Evolutionary conservation across 2,888 invertebrate genomes (phyloP).

Genomic region (Tenodera sinensis): DNA sequence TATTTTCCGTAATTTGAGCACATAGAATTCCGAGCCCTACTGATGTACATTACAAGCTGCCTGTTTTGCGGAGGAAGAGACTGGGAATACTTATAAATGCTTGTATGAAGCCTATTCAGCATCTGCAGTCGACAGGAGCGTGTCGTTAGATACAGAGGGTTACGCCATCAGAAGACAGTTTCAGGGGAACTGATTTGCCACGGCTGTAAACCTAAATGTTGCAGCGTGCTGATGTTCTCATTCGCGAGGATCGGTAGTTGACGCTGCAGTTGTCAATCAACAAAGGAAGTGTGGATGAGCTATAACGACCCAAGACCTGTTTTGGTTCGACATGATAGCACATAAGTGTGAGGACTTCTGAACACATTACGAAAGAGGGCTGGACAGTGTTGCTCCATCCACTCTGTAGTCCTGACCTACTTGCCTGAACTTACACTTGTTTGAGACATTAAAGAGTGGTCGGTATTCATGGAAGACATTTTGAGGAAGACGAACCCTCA

Average conservation of each 20-base stretch:
- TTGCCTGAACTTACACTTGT: too few species aligned
- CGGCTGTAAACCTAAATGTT: background rate
- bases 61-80: background rate
- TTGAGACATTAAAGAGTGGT: too few species aligned
- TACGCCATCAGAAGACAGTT: background rate
- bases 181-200: background rate
- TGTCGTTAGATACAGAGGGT: constrained; percentile 3
- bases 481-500: too few species aligned
- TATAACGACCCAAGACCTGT: too few species aligned
- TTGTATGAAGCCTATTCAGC: constrained; percentile 1
- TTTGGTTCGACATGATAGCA: too few species aligned
- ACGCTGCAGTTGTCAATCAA: background rate
- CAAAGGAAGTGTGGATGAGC: background rate
- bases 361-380: too few species aligned
- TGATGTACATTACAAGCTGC: background rate
- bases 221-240: background rate
- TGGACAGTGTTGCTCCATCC: too few species aligned
- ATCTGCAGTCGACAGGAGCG: constrained; percentile 6
- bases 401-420: too few species aligned
- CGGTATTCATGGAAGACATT: too few species aligned
- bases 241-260: background rate
- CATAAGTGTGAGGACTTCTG: too few species aligned
- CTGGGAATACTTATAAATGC: constrained; percentile 6
- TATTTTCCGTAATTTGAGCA: too few species aligned
- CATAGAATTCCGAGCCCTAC: too few species aligned